Percentiles rank a stretch among this genome's conserved stretches.
Evolutionary conservation across 2,888 invertebrate genomes (phyloP).

Genomic region (Hypomecis punctinalis): DNA sequence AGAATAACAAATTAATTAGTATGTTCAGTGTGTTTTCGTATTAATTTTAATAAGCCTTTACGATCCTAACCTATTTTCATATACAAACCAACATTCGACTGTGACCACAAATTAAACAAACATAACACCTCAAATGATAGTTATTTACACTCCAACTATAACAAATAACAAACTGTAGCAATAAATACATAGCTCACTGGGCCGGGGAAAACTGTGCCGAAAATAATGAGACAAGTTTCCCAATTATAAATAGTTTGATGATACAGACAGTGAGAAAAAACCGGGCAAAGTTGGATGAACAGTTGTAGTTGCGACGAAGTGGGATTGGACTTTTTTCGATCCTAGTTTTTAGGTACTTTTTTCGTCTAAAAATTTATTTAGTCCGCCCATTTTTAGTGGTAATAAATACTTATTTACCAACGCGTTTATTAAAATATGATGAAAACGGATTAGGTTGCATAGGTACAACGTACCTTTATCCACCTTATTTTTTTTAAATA

Average conservation of each 20-base stretch:
- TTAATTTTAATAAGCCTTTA: too few relatives aligned
- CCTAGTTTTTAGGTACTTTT: not conserved
- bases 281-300: constrained; percentile 34
- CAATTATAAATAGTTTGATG: constrained; percentile 79
- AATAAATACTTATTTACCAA: too few relatives aligned
- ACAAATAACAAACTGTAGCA: constrained; percentile 31
- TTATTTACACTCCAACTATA: constrained; percentile 3
- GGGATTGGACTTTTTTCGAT: constrained; percentile 4
- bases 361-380: not conserved
- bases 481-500: too few relatives aligned
- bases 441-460: too few relatives aligned
- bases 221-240: constrained; percentile 82
- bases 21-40: too few relatives aligned
- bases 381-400: too few relatives aligned
- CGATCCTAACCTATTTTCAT: not conserved
- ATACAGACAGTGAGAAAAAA: constrained; percentile 62
- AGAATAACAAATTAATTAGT: too few relatives aligned
- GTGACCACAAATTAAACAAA: not conserved
- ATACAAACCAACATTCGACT: not conserved
- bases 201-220: constrained; percentile 59
- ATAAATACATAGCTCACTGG: constrained; percentile 33
- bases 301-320: constrained; percentile 4
- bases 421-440: too few relatives aligned
- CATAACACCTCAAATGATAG: not conserved
- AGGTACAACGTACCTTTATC: too few relatives aligned